These are phyloP conservation scores for Columba janthina DNA, from an alignment of 2,113 vertebrate genomes.

Conservation along the genomic window DNA sequence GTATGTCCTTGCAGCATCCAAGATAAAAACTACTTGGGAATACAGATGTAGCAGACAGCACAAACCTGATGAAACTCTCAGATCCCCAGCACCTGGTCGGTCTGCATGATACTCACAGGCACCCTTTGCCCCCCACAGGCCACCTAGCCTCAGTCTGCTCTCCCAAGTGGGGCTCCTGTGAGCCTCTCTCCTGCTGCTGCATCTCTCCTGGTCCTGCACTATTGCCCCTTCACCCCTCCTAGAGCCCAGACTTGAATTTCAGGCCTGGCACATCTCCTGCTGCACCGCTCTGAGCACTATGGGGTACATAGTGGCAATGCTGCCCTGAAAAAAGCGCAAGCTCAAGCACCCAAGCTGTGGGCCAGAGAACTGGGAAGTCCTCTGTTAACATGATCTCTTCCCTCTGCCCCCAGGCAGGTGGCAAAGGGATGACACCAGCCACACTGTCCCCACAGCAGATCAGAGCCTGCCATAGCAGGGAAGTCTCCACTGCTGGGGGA, in stretches of 20 bases:
- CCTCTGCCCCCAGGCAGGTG: neutral
- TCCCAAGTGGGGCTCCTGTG: accelerated
- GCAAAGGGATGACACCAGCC: neutral
- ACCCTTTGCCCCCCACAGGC: neutral
- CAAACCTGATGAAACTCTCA: neutral
- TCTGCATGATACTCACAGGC: neutral
- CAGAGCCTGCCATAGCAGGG: neutral
- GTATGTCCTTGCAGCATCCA: accelerated
- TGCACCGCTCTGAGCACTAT: neutral
- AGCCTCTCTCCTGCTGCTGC: neutral
- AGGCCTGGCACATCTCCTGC: neutral
- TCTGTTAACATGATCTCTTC: neutral
- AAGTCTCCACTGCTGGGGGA: neutral
- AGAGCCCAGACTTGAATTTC: neutral
- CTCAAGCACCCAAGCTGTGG: neutral
- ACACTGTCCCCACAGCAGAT: neutral
- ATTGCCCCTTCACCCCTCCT: neutral
- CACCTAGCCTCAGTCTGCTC: neutral
- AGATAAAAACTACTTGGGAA: neutral
- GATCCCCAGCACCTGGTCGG: accelerated
- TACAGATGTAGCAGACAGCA: neutral
- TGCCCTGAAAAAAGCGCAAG: neutral
- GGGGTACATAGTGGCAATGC: accelerated
- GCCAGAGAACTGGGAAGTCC: neutral
- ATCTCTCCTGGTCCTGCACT: neutral